Base-by-base conservation (phyloP, 2,113 vertebrate genomes). In the Felis chaus region DNA sequence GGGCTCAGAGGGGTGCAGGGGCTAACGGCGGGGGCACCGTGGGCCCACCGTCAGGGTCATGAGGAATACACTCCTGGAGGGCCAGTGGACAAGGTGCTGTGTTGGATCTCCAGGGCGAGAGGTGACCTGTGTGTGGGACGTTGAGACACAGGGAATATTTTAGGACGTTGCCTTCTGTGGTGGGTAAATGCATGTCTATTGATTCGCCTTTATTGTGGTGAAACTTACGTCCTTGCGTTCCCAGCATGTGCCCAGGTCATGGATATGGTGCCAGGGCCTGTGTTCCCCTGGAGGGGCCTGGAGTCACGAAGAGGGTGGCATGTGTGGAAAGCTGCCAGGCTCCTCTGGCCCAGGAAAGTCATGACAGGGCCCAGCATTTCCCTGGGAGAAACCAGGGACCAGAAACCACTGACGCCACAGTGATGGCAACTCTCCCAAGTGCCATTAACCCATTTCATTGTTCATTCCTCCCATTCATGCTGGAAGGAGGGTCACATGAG, bases 391-490 rank as follows among this genome's bases (percentile, higher is more conserved):
- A 29, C 45, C n/a, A 41, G 29, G 29, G 14, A 8, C 25, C 65
- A 19, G 81, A 55, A 19, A 13, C 3, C 33, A 5, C 14, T 13
- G 19, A 12, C 12, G 4, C 1, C 25, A 4, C 2, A 61, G 33
- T 4, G 7, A 31, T 0, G 0, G 15, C 3, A 14, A 27, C 3
- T 16, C 31, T 3, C 4, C 13, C 9, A 0, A 6, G 9, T 4
- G 7, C 48, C 27, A 0, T 9, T 1, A 15, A 4, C 7, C 19
- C 3, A 21, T 7, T 5, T 18, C 31, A 16, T 2, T 19, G 31
- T 19, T 2, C 0, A 0, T 2, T 15, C 5, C 25, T 25, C 19
- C 18, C 8, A 1, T 3, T 10, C 1, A 9, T 9, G 16, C 48
- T 11, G 1, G 31, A 33, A 61, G 79, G 10, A 9, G 18, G 27